Percentiles rank a stretch among this genome's conserved stretches.
Evolutionary conservation across 2,113 vertebrate species (phyloP).

Genomic region (Mesitornis unicolor): DNA sequence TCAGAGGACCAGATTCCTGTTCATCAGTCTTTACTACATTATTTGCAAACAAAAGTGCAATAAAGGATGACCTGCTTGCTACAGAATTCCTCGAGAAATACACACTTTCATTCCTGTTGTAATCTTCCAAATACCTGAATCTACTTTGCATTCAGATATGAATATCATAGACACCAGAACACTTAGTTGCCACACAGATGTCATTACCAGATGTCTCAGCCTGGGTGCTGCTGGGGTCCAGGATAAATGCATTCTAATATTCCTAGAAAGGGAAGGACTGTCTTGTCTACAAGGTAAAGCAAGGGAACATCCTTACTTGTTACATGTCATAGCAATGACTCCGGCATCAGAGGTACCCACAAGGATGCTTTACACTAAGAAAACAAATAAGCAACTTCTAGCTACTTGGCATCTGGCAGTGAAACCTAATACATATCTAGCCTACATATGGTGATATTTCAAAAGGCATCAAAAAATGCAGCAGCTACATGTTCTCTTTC

Average conservation of each 20-base stretch:
- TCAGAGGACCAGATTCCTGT: background rate
- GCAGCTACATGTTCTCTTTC: background rate
- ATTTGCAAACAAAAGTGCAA: background rate
- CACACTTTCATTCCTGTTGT: background rate
- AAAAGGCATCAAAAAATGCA: background rate
- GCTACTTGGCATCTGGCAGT: background rate
- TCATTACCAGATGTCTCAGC: background rate
- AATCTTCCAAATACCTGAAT: background rate
- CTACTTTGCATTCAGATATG: background rate
- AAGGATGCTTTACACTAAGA: background rate
- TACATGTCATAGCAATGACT: background rate
- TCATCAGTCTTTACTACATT: background rate
- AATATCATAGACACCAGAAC: background rate
- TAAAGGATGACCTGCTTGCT: accelerated
- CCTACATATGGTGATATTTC: background rate
- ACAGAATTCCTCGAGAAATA: background rate
- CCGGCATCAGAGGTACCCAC: background rate
- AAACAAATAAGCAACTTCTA: background rate
- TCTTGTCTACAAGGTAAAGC: background rate
- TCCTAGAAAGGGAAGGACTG: background rate
- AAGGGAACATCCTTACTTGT: background rate
- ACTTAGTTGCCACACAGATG: background rate
- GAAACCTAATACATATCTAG: background rate
- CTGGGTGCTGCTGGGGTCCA: background rate
- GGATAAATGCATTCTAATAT: background rate